These are phyloP conservation scores for Progne subis DNA, from an alignment of 2,113 vertebrate species.

Conservation along the genomic window DNA sequence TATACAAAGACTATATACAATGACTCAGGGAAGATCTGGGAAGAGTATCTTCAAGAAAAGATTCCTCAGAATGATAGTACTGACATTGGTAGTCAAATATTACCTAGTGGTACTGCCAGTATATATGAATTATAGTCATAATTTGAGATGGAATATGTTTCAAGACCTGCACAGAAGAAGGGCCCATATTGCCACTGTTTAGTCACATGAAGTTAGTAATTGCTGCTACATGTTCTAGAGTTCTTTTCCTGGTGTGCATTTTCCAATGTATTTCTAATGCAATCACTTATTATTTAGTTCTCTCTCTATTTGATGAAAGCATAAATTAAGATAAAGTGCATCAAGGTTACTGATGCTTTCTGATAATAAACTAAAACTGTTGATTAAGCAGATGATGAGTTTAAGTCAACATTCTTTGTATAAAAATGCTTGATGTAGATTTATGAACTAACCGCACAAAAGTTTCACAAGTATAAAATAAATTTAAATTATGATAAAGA, in stretches of 20 bases:
- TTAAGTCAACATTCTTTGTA: conserved; percentile 56
- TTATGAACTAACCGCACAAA: conserved; percentile 42
- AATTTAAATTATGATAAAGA: conserved; percentile 40
- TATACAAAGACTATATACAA: neutral
- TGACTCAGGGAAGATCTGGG: neutral
- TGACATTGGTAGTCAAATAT: neutral
- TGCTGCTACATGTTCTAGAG: conserved; percentile 2
- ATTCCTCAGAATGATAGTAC: neutral
- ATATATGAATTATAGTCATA: neutral
- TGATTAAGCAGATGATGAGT: conserved; percentile 67
- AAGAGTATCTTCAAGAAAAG: neutral
- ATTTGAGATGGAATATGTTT: neutral
- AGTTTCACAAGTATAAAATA: conserved; percentile 45
- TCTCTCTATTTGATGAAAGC: conserved; percentile 46
- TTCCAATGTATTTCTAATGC: conserved; percentile 38
- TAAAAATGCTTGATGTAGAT: conserved; percentile 71
- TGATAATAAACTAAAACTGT: conserved; percentile 60
- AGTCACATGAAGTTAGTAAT: neutral
- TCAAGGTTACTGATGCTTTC: conserved; percentile 60
- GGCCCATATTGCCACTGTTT: neutral
- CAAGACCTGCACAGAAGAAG: neutral
- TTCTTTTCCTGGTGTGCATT: conserved; percentile 6
- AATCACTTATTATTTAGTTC: conserved; percentile 35
- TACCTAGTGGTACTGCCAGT: neutral
- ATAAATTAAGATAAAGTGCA: conserved; percentile 62